Evolutionary conservation across 2,888 invertebrate species (phyloP).

Genomic region (Myopa tessellatipennis): DNA sequence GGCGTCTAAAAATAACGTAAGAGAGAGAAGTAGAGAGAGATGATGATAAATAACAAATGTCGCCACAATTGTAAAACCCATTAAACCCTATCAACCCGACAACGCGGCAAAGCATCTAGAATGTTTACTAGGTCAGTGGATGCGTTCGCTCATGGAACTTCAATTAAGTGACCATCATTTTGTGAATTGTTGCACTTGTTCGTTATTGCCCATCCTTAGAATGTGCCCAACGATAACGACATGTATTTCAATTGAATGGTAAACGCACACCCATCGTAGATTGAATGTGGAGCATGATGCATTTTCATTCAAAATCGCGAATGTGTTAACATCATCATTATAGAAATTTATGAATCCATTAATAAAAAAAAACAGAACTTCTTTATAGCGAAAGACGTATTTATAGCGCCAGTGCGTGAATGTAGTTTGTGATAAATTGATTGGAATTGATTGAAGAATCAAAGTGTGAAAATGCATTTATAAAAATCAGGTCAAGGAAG

Average conservation of each 20-base stretch:
- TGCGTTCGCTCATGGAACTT: conserved; percentile 31
- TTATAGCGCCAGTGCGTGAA: conserved; percentile 7
- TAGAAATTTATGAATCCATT: not conserved
- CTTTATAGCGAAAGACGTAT: conserved; percentile 3
- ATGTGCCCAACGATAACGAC: not conserved
- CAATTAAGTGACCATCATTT: conserved; percentile 41
- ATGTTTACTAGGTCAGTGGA: conserved; percentile 35
- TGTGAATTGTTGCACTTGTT: conserved; percentile 33
- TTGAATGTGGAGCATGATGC: conserved; percentile 25
- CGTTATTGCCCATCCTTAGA: not conserved
- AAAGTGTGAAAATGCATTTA: conserved; percentile 18
- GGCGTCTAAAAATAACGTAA: conserved; percentile 46
- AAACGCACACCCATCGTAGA: conserved; percentile 15
- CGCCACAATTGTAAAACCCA: not conserved
- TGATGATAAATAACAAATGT: not conserved
- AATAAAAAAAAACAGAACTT: conserved; percentile 12
- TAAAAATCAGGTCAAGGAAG: conserved; percentile 23
- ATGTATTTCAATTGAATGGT: conserved; percentile 33
- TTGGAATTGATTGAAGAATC: conserved; percentile 15
- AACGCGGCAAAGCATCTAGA: not conserved
- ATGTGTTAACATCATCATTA: conserved; percentile 25
- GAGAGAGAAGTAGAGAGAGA: not conserved
- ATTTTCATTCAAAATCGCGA: conserved; percentile 5
- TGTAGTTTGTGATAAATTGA: not conserved
- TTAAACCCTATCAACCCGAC: not conserved